Evolutionary conservation across 2,113 vertebrate species (phyloP), one percentile per base, ranked within the genome.

Genomic region (Puffinus mauretanicus): DNA sequence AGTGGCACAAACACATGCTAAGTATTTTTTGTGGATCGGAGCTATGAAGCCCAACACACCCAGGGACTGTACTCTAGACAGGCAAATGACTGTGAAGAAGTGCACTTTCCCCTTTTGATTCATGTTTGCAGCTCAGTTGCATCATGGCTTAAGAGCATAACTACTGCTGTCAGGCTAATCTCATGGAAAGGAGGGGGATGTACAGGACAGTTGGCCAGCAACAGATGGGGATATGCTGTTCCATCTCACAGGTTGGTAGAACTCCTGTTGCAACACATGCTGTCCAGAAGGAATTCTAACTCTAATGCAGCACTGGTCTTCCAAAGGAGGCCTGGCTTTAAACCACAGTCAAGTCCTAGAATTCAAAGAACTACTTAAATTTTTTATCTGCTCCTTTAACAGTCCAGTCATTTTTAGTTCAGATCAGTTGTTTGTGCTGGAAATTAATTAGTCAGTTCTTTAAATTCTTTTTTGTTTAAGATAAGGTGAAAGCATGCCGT

Each of bases 251-350:
- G 60, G 72, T 4, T 94, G 67, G 60, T 70, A 70, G 88, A 91
- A 61, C 80, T 96, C 86, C 94, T 91, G 57, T 75, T 91, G 86
- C 69, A 96, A 86, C 65, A 93, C 65, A 76, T 61, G 70, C 61
- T 87, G 77, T 64, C 84, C 86, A 71, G 54, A 40, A 91, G 65
- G 57, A 93, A 91, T 87, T 46, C 73, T 82, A 82, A 93, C 62
- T 82, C 76, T 88, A 89, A 82, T 61, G 65, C 52, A 91, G 81
- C 49, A 77, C 30, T 0, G 0, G 12, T 80, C 27, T 87, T 90
- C 73, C 62, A 79, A 79, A 76, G 61, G 47, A 86, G 26, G 54
- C 15, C 61, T 90, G 84, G 73, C 65, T 91, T 79, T 85, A 89
- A 85, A 73, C 71, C 80, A 92, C 46, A 77, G 36, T 44, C 16